phyloP scores from a whole-genome alignment of 2,797 vertebrate species.

The Lates japonicus region DNA sequence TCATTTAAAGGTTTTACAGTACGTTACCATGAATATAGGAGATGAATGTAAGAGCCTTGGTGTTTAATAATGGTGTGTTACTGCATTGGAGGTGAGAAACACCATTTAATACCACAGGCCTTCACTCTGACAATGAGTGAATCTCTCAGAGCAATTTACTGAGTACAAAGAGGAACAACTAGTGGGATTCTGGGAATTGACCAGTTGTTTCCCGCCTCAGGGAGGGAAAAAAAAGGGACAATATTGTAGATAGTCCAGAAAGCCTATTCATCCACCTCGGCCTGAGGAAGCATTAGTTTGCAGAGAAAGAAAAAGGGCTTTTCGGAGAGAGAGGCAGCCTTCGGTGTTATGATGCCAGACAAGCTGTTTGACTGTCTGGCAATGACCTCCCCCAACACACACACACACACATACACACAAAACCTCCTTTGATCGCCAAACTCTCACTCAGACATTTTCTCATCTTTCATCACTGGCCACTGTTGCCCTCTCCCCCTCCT shows the following conservation, averaged over 20 bases:
- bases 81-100: constrained; percentile 44
- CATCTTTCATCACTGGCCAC: constrained; percentile 45
- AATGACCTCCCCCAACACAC: constrained; percentile 28
- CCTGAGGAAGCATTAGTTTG: constrained; percentile 49
- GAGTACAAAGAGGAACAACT: constrained; percentile 57
- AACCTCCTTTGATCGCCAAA: constrained; percentile 56
- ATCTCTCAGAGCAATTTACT: constrained; percentile 49
- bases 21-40: neutral
- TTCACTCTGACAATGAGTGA: constrained; percentile 54
- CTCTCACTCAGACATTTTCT: constrained; percentile 47
- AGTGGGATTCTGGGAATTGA: constrained; percentile 63
- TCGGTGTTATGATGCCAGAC: constrained; percentile 48
- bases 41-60: constrained; percentile 21
- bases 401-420: constrained; percentile 41
- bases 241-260: constrained; percentile 48
- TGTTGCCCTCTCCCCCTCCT: neutral
- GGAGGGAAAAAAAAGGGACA: constrained; percentile 40
- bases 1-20: neutral
- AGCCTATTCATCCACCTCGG: constrained; percentile 50
- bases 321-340: constrained; percentile 33
- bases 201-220: constrained; percentile 57
- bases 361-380: constrained; percentile 58
- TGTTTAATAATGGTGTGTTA: constrained; percentile 37
- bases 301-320: constrained; percentile 29
- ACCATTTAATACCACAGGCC: constrained; percentile 45